These are phyloP conservation scores for Microctonus hyperodae DNA, from an alignment of 2,888 invertebrate genomes.

Conservation along the genomic window DNA sequence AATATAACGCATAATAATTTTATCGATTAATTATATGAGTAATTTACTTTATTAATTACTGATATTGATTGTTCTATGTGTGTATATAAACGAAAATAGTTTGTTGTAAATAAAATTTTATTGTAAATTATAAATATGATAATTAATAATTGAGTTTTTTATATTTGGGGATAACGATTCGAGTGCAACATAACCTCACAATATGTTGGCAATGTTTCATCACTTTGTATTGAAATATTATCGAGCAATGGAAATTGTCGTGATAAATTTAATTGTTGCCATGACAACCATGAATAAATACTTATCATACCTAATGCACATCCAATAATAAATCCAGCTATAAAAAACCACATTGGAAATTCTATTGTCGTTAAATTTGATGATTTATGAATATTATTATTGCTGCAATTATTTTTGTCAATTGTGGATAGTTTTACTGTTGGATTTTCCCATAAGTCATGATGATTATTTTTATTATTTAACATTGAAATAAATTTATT, in stretches of 20 bases:
- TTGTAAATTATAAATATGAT: too few relatives aligned
- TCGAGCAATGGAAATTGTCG: constrained; percentile 50
- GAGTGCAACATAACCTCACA: constrained; percentile 54
- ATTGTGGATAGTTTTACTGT: background rate
- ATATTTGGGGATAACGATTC: constrained; percentile 40
- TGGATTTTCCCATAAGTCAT: background rate
- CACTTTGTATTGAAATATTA: constrained; percentile 26
- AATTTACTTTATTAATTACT: too few relatives aligned
- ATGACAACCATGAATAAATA: constrained; percentile 51
- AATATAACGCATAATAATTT: too few relatives aligned
- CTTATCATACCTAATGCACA: constrained; percentile 45
- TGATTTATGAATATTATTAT: background rate
- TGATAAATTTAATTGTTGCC: constrained; percentile 33
- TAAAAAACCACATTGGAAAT: constrained; percentile 49
- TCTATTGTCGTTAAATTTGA: constrained; percentile 32
- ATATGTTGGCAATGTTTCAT: constrained; percentile 48
- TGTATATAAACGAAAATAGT: too few relatives aligned
- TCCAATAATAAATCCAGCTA: constrained; percentile 52
- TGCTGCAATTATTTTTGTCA: background rate
- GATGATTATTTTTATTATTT: constrained; percentile 21
- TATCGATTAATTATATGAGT: too few relatives aligned
- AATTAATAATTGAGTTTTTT: background rate
- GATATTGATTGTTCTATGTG: too few relatives aligned
- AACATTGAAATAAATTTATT: constrained; percentile 4
- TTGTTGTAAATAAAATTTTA: constrained; percentile 3